Conservation (phyloP, 1,140 invertebrate genomes). For the Pogonomyrmex barbatus region DNA sequence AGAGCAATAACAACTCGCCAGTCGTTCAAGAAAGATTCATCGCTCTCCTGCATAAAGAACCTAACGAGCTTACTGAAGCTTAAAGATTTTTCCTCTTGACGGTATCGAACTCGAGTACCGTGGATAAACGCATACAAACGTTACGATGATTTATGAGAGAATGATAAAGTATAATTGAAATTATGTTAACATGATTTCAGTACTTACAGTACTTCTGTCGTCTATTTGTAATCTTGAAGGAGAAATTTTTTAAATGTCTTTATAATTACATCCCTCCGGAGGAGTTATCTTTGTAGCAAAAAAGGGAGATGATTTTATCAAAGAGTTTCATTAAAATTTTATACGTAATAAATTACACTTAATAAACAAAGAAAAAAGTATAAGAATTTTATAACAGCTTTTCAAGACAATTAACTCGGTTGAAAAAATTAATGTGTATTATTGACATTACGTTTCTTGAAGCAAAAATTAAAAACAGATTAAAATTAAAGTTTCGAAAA, state of each 20-base stretch:
- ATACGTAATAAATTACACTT: neutral
- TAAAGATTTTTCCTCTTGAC: constrained; percentile 18
- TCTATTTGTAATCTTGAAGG: neutral
- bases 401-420: neutral
- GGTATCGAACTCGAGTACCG: constrained; percentile 33
- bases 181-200: neutral
- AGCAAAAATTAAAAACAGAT: neutral
- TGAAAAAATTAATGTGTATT: neutral
- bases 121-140: constrained; percentile 8
- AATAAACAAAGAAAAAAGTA: neutral
- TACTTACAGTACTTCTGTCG: neutral
- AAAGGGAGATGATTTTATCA: neutral
- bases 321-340: neutral
- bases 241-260: neutral
- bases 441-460: neutral
- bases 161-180: neutral
- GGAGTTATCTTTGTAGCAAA: neutral
- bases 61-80: constrained; percentile 53
- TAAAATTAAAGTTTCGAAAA: no score
- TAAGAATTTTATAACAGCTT: neutral
- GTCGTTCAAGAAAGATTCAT: constrained; percentile 59
- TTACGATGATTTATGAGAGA: constrained; percentile 27
- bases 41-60: constrained; percentile 30
- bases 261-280: neutral
- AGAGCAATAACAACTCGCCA: constrained; percentile 47